These are phyloP conservation scores for Allophyes oxyacanthae DNA, from an alignment of 2,888 invertebrate genomes.

Conservation along the genomic window DNA sequence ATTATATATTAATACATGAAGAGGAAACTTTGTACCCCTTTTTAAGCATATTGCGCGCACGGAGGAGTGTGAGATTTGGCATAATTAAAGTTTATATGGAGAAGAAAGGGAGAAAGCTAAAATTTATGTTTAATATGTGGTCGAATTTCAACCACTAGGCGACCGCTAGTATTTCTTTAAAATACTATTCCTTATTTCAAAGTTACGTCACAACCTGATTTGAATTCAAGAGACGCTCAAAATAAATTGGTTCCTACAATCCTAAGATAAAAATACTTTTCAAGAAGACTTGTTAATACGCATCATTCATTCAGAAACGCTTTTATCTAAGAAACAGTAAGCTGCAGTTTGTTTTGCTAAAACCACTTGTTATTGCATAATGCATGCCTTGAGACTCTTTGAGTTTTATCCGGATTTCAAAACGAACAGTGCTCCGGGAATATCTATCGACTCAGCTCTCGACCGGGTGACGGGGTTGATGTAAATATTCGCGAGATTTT, in stretches of 20 bases:
- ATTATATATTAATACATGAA: no score
- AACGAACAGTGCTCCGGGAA: slow-evolving; percentile 8
- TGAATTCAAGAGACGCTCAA: background rate
- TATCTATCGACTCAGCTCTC: slow-evolving; percentile 10
- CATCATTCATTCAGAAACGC: slow-evolving; percentile 1
- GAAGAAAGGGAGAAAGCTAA: no score
- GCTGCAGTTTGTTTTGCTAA: slow-evolving; percentile 25
- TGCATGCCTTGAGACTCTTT: slow-evolving; percentile 16
- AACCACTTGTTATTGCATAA: slow-evolving; percentile 22
- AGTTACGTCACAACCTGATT: background rate
- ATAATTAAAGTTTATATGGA: no score
- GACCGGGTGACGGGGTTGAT: background rate
- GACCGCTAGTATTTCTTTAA: no score
- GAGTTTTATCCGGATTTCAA: slow-evolving; percentile 27
- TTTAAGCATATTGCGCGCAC: no score
- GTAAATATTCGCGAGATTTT: background rate
- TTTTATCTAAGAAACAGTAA: slow-evolving; percentile 9
- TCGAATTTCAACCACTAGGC: no score
- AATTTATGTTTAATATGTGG: no score
- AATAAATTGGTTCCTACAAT: background rate
- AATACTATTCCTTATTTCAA: no score
- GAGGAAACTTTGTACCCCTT: no score
- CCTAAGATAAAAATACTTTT: slow-evolving; percentile 3
- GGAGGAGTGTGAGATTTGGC: no score
- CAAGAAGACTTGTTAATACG: background rate